These are phyloP conservation scores for Cricetomys ansorgei DNA, from an alignment of 2,113 vertebrate species.

Conservation along the genomic window DNA sequence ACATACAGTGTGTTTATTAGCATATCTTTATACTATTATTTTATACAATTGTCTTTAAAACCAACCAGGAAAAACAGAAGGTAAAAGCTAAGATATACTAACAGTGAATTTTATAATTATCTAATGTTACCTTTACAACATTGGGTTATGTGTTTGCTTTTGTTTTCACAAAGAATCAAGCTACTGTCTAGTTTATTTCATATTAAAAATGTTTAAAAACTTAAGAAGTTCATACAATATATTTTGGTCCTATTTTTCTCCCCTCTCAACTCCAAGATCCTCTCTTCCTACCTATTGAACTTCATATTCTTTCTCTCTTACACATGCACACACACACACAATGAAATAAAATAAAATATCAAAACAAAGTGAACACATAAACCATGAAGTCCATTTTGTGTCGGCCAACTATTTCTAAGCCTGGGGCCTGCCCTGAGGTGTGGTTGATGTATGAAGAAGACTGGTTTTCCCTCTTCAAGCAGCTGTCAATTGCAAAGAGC, in stretches of 20 bases:
- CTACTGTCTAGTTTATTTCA: not conserved
- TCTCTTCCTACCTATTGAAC: not conserved
- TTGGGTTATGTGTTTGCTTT: not conserved
- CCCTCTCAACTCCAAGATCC: not conserved
- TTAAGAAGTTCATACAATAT: not conserved
- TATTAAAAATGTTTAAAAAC: not conserved
- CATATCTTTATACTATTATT: not conserved
- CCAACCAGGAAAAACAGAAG: not conserved
- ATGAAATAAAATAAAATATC: not conserved
- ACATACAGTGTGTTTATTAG: too few species aligned
- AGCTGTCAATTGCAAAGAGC: too few species aligned
- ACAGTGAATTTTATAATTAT: not conserved
- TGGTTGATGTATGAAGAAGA: too few species aligned
- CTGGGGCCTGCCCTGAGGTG: not conserved
- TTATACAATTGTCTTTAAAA: not conserved
- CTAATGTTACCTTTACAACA: not conserved
- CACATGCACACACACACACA: not conserved
- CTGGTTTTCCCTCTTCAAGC: too few species aligned
- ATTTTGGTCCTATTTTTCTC: not conserved
- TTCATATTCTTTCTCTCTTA: not conserved
- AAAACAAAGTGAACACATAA: not conserved
- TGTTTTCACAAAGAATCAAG: not conserved
- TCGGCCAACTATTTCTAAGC: not conserved
- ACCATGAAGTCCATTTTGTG: not conserved
- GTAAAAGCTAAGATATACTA: not conserved